Evolutionary conservation across 2,888 invertebrate genomes (phyloP).

Genomic region (Flabesymbios commensalis): DNA sequence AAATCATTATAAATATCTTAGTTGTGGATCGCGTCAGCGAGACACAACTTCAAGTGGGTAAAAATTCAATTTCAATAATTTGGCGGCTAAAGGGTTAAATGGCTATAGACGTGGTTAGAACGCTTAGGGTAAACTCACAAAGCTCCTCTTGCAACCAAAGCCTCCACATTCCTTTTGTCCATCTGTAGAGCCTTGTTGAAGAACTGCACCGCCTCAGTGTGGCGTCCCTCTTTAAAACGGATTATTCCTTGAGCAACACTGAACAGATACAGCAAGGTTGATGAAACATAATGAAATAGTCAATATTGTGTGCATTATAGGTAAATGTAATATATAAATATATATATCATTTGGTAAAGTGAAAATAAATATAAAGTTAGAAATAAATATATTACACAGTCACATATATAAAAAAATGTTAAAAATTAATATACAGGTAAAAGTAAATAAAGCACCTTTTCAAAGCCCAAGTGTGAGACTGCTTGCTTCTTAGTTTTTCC

Average conservation of each 20-base stretch:
- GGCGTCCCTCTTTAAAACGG: conserved; percentile 84
- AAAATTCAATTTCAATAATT: too few species aligned
- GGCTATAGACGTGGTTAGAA: too few species aligned
- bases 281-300: neutral
- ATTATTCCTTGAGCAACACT: conserved; percentile 94
- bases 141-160: conserved; percentile 74
- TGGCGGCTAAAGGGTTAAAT: too few species aligned
- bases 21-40: too few species aligned
- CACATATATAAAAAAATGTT: too few species aligned
- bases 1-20: too few species aligned
- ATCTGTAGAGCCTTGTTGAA: conserved; percentile 58
- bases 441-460: too few species aligned
- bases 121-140: too few species aligned
- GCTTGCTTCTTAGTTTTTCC: conserved; percentile 81
- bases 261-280: conserved; percentile 28
- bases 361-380: too few species aligned
- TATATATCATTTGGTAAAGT: neutral
- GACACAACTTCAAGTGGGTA: too few species aligned
- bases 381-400: too few species aligned
- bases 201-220: conserved; percentile 55
- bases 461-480: conserved; percentile 93
- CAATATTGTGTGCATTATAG: neutral
- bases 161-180: conserved; percentile 78
- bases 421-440: too few species aligned
- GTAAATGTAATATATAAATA: neutral